Evolutionary conservation across 1,140 invertebrate genomes (phyloP).

Genomic region (Drosophila prosaltans): DNA sequence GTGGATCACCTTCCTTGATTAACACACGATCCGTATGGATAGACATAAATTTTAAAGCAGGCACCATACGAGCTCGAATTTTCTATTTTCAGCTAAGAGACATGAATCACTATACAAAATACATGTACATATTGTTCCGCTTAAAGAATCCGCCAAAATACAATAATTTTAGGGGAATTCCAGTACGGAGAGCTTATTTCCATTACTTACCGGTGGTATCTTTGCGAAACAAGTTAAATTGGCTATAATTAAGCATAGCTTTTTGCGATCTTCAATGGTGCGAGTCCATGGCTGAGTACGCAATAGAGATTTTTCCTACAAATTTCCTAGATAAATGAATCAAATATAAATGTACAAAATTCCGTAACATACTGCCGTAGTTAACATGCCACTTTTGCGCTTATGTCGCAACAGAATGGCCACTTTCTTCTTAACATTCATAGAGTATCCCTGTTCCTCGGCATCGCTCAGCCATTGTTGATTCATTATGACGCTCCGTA

Average conservation of each 20-base stretch:
- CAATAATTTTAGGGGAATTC: no score
- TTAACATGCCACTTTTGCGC: slow-evolving; percentile 59
- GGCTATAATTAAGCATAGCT: slow-evolving; percentile 51
- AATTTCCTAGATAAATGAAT: neutral
- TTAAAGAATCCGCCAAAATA: no score
- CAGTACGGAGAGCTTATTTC: no score
- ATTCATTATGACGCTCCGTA: slow-evolving; percentile 51
- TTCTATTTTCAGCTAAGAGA: slow-evolving; percentile 34
- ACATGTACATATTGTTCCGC: neutral
- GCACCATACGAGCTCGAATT: slow-evolving; percentile 54
- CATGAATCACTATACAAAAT: neutral
- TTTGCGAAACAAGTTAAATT: slow-evolving; percentile 44
- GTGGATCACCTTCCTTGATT: slow-evolving; percentile 41
- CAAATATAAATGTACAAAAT: neutral
- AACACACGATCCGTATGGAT: slow-evolving; percentile 39
- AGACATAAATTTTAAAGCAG: slow-evolving; percentile 40
- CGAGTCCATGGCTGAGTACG: slow-evolving; percentile 35
- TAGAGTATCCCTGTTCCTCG: slow-evolving; percentile 49
- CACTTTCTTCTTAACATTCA: slow-evolving; percentile 60
- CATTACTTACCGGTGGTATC: slow-evolving; percentile 49
- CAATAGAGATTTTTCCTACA: slow-evolving; percentile 54
- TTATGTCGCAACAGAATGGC: slow-evolving; percentile 56
- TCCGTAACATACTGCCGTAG: slow-evolving; percentile 40
- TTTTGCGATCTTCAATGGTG: slow-evolving; percentile 50
- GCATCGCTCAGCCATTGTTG: slow-evolving; percentile 56